These are phyloP conservation scores for Diphyllodes magnificus DNA, from an alignment of 2,113 vertebrate genomes.

Conservation along the genomic window DNA sequence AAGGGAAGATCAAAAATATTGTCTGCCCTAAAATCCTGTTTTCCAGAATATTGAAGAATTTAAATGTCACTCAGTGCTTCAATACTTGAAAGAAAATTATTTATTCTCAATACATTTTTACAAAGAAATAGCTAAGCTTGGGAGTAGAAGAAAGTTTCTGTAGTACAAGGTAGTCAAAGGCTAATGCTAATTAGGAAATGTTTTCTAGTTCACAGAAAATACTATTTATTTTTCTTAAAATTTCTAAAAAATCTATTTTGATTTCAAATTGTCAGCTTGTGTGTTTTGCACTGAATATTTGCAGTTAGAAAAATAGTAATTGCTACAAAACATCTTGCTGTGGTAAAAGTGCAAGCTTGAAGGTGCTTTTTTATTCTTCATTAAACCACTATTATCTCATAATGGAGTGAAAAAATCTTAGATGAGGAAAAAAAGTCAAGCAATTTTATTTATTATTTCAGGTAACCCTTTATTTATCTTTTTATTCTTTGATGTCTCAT, in stretches of 20 bases:
- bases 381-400: neutral
- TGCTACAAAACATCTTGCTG: neutral
- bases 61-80: constrained; percentile 24
- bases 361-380: neutral
- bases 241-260: neutral
- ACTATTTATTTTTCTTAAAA: neutral
- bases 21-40: constrained; percentile 41
- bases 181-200: constrained; percentile 16
- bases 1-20: constrained; percentile 54
- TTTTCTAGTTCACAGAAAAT: constrained; percentile 2
- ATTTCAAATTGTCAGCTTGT: neutral
- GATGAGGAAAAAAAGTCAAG: neutral
- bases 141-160: neutral
- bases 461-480: neutral
- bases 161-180: neutral
- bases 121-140: neutral
- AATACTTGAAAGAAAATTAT: constrained; percentile 50
- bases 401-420: neutral
- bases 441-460: neutral
- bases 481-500: neutral
- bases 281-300: neutral
- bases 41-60: constrained; percentile 37
- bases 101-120: constrained; percentile 21
- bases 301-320: neutral
- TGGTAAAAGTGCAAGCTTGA: neutral